phyloP scores from a whole-genome alignment of 2,797 vertebrate species.

The Parambassis ranga region DNA sequence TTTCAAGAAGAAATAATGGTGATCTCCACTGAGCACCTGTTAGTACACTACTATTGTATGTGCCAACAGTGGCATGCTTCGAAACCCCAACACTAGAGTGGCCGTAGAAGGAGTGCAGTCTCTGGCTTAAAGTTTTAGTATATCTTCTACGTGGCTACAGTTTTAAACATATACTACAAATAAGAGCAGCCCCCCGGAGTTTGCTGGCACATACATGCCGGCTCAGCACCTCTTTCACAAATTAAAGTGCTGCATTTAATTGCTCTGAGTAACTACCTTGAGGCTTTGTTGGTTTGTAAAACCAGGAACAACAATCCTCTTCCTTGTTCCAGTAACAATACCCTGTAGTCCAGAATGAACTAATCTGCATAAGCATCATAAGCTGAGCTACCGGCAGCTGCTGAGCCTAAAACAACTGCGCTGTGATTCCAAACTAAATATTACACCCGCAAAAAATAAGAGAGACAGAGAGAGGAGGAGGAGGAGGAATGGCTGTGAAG shows the following conservation, averaged over 20 bases:
- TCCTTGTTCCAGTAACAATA: conserved; percentile 21
- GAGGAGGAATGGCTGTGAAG: background rate
- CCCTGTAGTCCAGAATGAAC: conserved; percentile 29
- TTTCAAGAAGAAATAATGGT: no score
- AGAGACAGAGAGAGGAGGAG: conserved; percentile 5
- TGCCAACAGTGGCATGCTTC: no score
- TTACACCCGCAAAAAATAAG: background rate
- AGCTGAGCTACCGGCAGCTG: background rate
- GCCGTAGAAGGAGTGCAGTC: no score
- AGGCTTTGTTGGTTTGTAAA: conserved; percentile 11
- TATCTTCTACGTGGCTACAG: background rate
- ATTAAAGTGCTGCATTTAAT: conserved; percentile 18
- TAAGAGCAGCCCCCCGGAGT: no score
- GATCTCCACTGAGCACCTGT: no score
- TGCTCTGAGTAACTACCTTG: background rate
- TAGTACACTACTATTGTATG: no score
- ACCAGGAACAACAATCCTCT: conserved; percentile 11
- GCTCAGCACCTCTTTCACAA: conserved; percentile 20
- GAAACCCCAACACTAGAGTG: no score
- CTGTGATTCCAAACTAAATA: conserved; percentile 9
- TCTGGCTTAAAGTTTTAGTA: no score
- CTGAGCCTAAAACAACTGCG: conserved; percentile 21
- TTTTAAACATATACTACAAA: no score
- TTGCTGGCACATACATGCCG: background rate
- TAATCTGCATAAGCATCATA: conserved; percentile 23